Evolutionary conservation across 2,888 invertebrate species (phyloP), one percentile per base, ranked within the genome.

Genomic region (Julus scandinavius): DNA sequence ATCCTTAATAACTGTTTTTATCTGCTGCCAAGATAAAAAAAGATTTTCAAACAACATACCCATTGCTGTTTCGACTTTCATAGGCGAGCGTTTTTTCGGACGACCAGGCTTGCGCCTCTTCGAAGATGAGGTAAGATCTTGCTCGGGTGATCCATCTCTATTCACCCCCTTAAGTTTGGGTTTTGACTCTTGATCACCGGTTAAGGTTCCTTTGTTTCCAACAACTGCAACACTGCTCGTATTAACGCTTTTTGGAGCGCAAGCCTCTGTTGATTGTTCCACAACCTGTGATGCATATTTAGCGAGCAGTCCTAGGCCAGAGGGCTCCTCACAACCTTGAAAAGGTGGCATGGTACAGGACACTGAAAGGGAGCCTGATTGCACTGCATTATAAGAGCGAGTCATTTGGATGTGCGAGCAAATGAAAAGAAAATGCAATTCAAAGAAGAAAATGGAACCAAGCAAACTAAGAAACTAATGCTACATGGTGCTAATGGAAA

Each of bases 91-190:
- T 91, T 96, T 96, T 90, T 96, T 95, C 0, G 96, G 97, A 90
- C 96, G 93, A 0, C 96, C 96, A 0, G 96, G 96, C 93, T 97
- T 96, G 13, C 97, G 94, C 91, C 96, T 96, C 91, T 96, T 95
- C n/a, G 58, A 85, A 58, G 88, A 88, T 58, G 84, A 50, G 13
- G 85, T 85, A 9, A 20, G 17, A 13, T 84, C 84, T 20, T 88
- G 84, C n/a, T 88, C 58, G 15, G 88, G 13, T 45, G 54, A n/a
- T 1, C 54, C 45, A 13, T 15, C 7, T 58, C 63, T 38, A 13
- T 45, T 45, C 13, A 40, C 7, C 15, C 15, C 80, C 38, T 11
- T 80, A 38, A 80, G 80, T 80, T 80, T 80, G 80, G 13, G 38
- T 40, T 80, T 40, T 29, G 15, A 2, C 1, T 85, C 85, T 85